Evolutionary conservation across 92 coral and sea anemone genomes (phyloP).

Genomic region (Bergia sp.): DNA sequence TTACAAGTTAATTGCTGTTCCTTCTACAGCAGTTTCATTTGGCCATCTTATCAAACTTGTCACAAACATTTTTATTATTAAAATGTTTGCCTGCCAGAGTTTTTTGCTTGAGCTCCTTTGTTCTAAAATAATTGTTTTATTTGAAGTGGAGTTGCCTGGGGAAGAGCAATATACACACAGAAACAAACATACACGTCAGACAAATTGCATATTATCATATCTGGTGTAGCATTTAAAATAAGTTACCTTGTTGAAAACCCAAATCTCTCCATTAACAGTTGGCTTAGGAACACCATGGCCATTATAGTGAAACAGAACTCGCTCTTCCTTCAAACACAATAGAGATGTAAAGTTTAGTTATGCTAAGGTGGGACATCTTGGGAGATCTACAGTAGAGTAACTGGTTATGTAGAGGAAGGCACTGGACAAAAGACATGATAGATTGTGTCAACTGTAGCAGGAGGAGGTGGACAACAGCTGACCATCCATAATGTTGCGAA

Average conservation of each 20-base stretch:
- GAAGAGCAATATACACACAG: background rate
- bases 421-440: too few relatives aligned
- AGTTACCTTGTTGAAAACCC: constrained; percentile 98
- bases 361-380: background rate
- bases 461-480: too few relatives aligned
- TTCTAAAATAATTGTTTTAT: background rate
- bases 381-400: too few relatives aligned
- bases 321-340: constrained; percentile 75
- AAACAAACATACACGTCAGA: background rate
- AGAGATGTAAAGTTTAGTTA: too few relatives aligned
- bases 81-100: background rate
- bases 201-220: background rate
- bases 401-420: too few relatives aligned
- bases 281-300: constrained; percentile 99
- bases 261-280: constrained; percentile 95
- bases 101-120: background rate
- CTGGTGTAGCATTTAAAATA: background rate
- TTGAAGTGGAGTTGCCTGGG: too few relatives aligned
- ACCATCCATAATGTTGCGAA: too few relatives aligned
- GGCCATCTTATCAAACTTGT: too few relatives aligned
- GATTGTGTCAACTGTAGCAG: too few relatives aligned
- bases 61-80: too few relatives aligned
- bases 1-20: too few relatives aligned
- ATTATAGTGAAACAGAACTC: constrained; percentile 97
- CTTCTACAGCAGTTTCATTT: too few relatives aligned